These are phyloP conservation scores for Drosophila buzzatii DNA, from an alignment of 2,888 invertebrate species.

Conservation along the genomic window DNA sequence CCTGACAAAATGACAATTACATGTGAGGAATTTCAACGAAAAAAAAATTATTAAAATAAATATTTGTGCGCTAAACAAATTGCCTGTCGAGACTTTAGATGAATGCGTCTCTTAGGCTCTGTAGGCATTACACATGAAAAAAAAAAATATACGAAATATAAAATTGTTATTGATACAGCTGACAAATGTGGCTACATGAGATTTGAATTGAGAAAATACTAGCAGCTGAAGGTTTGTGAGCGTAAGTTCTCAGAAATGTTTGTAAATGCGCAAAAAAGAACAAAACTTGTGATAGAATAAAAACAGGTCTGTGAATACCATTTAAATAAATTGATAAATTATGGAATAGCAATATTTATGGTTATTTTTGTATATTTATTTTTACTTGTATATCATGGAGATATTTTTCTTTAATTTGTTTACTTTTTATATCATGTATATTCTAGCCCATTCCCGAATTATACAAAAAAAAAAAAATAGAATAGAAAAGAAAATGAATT, in stretches of 20 bases:
- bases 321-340: not conserved
- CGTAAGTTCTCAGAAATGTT: not conserved
- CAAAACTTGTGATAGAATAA: not conserved
- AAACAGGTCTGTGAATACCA: not conserved
- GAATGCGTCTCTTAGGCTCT: not conserved
- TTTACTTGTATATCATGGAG: no score
- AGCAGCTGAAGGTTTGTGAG: not conserved
- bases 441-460: no score
- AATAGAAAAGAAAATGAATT: no score
- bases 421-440: no score
- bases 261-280: not conserved
- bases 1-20: conserved; percentile 79
- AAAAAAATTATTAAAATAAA: conserved; percentile 58
- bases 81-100: conserved; percentile 46
- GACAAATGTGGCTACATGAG: conserved; percentile 1
- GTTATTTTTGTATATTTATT: no score
- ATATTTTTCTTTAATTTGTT: no score
- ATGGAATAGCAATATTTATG: not conserved
- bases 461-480: no score
- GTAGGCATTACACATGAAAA: conserved; percentile 17
- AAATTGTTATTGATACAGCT: conserved; percentile 44
- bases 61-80: conserved; percentile 63
- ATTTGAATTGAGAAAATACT: not conserved
- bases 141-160: not conserved
- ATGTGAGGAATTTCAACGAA: conserved; percentile 63